These are phyloP conservation scores for Ptilonorhynchus violaceus DNA, from an alignment of 2,113 vertebrate genomes.

Conservation along the genomic window DNA sequence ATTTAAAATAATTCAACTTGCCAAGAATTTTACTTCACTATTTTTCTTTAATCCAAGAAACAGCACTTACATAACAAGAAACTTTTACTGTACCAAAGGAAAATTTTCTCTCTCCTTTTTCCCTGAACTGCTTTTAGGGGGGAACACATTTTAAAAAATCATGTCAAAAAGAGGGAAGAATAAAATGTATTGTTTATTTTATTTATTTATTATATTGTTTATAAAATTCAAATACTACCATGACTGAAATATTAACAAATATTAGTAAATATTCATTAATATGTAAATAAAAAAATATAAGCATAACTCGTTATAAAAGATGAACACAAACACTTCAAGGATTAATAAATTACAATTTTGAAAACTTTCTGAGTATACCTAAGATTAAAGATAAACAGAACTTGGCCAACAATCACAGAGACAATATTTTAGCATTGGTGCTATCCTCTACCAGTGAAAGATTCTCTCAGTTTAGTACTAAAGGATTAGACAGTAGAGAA, in stretches of 20 bases:
- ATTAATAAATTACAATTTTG: background rate
- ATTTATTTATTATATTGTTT: too few species aligned
- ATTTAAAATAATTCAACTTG: slow-evolving; percentile 51
- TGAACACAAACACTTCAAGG: background rate
- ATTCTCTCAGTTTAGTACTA: background rate
- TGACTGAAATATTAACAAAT: background rate
- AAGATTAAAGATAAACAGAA: background rate
- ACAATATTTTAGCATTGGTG: background rate
- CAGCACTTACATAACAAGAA: slow-evolving; percentile 4
- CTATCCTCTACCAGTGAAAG: background rate
- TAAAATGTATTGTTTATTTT: too few species aligned
- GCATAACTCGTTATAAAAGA: background rate
- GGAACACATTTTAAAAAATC: background rate
- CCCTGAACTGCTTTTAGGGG: background rate
- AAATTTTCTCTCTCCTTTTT: background rate
- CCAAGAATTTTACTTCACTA: slow-evolving; percentile 30
- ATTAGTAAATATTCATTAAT: background rate
- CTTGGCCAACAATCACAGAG: background rate
- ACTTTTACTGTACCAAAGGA: slow-evolving; percentile 13
- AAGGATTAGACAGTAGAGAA: background rate
- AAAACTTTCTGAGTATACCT: background rate
- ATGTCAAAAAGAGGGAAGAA: background rate
- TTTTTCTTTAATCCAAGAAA: slow-evolving; percentile 56
- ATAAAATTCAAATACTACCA: background rate
- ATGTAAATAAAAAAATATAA: background rate